phyloP scores from a whole-genome alignment of 2,888 invertebrate species.

The Lasioglossum calceatum region DNA sequence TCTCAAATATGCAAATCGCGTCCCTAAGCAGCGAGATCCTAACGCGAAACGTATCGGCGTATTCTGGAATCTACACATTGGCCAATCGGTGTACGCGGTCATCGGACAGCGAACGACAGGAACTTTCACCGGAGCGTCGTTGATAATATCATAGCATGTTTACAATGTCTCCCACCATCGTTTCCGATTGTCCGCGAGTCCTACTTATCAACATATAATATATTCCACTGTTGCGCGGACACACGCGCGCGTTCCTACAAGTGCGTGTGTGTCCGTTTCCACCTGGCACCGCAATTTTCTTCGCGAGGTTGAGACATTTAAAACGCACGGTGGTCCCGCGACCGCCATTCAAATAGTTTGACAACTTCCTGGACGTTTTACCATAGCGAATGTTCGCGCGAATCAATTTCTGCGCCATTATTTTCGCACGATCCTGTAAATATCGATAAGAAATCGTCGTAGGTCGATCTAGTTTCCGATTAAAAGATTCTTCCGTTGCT shows the following conservation, averaged over 20 bases:
- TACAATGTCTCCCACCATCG: constrained; percentile 55
- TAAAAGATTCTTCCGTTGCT: background rate
- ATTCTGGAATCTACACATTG: constrained; percentile 55
- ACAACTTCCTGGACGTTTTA: background rate
- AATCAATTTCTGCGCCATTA: background rate
- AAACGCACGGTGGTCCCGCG: background rate
- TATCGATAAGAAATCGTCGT: background rate
- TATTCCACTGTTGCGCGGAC: constrained; percentile 30
- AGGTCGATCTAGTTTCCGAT: background rate
- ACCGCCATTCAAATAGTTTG: background rate
- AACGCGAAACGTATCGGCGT: constrained; percentile 39
- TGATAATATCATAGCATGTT: constrained; percentile 64
- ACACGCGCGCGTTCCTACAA: background rate
- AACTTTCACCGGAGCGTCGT: constrained; percentile 68
- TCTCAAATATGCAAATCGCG: constrained; percentile 23
- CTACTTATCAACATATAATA: constrained; percentile 45
- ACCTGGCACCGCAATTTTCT: constrained; percentile 27
- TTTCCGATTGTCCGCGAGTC: constrained; percentile 59
- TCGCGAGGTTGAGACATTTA: background rate
- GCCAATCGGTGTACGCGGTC: constrained; percentile 44
- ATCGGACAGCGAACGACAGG: constrained; percentile 47
- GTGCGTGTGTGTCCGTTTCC: background rate
- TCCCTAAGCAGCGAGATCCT: background rate
- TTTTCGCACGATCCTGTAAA: too few relatives aligned
- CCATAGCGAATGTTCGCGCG: background rate